These are phyloP conservation scores for Callocephalon fimbriatum DNA, from an alignment of 2,113 vertebrate species.

Conservation along the genomic window DNA sequence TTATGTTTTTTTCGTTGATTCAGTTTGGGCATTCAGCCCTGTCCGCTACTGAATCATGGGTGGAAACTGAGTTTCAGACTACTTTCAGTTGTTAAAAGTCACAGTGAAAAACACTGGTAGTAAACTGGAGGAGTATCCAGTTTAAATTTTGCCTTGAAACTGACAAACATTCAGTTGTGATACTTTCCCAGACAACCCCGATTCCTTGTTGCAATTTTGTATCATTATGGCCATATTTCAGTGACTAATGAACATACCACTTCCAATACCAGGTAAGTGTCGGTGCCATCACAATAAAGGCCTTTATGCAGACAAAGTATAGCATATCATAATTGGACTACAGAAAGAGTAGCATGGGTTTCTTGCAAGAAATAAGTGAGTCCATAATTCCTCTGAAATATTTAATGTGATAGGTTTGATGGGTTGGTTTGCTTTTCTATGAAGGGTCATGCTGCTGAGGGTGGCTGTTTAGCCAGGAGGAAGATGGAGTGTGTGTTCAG, in stretches of 20 bases:
- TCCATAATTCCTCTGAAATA: not conserved
- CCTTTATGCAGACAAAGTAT: not conserved
- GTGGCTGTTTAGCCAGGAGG: not conserved
- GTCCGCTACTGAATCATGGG: not conserved
- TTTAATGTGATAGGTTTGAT: not conserved
- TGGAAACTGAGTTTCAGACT: not conserved
- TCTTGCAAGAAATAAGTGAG: not conserved
- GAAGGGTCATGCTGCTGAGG: not conserved
- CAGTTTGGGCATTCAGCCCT: not conserved
- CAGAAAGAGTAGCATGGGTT: not conserved
- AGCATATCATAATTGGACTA: not conserved
- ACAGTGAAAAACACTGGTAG: fast-evolving
- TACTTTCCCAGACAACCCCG: not conserved
- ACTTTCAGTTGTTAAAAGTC: not conserved
- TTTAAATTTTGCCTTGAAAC: not conserved
- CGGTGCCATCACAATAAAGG: not conserved
- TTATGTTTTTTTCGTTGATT: not conserved
- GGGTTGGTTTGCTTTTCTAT: not conserved
- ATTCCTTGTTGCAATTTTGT: not conserved
- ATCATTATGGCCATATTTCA: not conserved
- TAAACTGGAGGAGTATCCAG: not conserved
- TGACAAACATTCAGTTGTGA: not conserved
- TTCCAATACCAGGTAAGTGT: not conserved
- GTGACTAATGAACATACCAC: fast-evolving
- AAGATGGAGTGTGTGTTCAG: not conserved